Evolutionary conservation across 2,797 vertebrate genomes (phyloP).

Genomic region (Danio kyathit): DNA sequence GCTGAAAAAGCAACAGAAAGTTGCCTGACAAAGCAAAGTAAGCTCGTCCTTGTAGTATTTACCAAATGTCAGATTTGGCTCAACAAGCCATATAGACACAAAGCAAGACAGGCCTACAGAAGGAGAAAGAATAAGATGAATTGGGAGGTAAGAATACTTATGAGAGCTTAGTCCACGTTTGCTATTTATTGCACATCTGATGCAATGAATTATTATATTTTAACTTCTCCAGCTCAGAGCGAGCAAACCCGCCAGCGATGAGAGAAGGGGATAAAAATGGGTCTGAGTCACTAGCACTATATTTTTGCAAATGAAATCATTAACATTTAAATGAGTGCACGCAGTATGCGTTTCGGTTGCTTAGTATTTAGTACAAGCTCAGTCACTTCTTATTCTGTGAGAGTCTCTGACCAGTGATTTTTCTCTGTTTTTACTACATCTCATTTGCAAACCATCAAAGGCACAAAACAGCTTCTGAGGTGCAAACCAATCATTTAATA

Average conservation of each 20-base stretch:
- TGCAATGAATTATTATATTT: constrained; percentile 45
- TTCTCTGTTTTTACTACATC: not conserved
- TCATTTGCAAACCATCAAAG: not conserved
- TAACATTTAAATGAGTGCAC: constrained; percentile 26
- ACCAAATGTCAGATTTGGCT: constrained; percentile 64
- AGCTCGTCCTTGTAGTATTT: constrained; percentile 49
- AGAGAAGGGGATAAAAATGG: constrained; percentile 37
- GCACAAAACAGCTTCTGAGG: not conserved
- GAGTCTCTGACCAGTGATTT: not conserved
- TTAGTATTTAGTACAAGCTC: not conserved
- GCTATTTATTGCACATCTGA: constrained; percentile 47
- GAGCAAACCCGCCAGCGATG: constrained; percentile 20
- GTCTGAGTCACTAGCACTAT: constrained; percentile 42
- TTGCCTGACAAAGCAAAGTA: constrained; percentile 40
- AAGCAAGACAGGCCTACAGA: constrained; percentile 31
- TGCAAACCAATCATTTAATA: too few species aligned
- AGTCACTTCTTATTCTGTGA: not conserved
- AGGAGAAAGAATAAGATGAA: constrained; percentile 30
- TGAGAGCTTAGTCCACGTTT: constrained; percentile 18
- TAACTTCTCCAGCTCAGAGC: constrained; percentile 38
- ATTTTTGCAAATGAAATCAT: constrained; percentile 22
- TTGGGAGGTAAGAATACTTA: constrained; percentile 28
- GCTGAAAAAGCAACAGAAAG: constrained; percentile 53
- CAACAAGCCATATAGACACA: constrained; percentile 42
- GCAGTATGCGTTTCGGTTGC: not conserved